These are phyloP conservation scores for Spilogale gracilis DNA, from an alignment of 2,113 vertebrate genomes.

Conservation along the genomic window DNA sequence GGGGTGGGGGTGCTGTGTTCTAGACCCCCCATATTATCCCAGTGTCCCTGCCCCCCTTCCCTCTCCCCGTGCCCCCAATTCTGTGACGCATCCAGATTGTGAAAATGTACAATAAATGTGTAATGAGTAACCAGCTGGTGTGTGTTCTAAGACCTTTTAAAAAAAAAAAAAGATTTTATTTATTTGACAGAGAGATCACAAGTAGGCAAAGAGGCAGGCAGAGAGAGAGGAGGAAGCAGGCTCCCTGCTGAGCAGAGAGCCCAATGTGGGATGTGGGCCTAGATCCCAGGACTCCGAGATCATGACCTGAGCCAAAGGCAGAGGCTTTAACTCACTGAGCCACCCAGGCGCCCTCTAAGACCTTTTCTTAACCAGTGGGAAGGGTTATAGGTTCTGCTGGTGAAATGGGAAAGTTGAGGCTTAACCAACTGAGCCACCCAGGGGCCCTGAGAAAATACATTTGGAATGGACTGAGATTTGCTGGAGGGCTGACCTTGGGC, in stretches of 20 bases:
- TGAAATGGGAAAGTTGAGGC: not conserved
- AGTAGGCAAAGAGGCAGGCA: too few relatives aligned
- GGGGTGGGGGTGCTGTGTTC: conserved; percentile 80
- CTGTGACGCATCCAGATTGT: conserved; percentile 86
- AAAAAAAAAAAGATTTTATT: too few relatives aligned
- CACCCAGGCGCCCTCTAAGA: not conserved
- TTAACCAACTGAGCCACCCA: too few relatives aligned
- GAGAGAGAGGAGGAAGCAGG: too few relatives aligned
- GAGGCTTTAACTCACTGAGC: too few relatives aligned
- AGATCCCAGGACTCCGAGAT: too few relatives aligned
- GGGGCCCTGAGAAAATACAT: not conserved
- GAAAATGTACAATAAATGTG: conserved; percentile 88
- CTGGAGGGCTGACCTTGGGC: conserved; percentile 61
- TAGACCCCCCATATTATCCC: conserved; percentile 79
- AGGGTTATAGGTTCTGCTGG: not conserved
- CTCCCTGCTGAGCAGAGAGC: too few relatives aligned
- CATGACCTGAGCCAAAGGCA: too few relatives aligned
- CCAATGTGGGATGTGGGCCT: too few relatives aligned
- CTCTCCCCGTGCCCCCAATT: conserved; percentile 75
- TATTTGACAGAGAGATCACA: too few relatives aligned
- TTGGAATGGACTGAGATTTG: conserved; percentile 6
- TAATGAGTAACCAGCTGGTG: conserved; percentile 80
- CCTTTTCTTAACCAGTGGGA: conserved; percentile 60
- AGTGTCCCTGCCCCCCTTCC: conserved; percentile 78
- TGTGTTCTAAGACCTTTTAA: conserved; percentile 56